Conservation (phyloP, 2,888 invertebrate species). For the Tetranychus truncatus region DNA sequence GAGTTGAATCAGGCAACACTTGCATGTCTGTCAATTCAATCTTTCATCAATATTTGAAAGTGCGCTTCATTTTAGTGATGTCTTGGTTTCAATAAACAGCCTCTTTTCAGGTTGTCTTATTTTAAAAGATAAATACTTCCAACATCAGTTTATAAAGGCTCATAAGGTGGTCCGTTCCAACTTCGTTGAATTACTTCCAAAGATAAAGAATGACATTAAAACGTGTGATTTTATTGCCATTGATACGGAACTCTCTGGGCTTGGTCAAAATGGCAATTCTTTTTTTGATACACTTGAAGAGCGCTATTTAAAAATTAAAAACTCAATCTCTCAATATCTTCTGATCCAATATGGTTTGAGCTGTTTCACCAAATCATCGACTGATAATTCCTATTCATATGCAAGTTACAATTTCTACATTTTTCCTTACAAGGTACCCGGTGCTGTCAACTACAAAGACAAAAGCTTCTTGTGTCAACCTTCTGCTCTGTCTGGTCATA, state of each 20-base stretch:
- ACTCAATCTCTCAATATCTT: conserved; percentile 33
- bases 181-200: conserved; percentile 21
- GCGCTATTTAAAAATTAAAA: conserved; percentile 33
- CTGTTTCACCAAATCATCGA: conserved; percentile 33
- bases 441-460: background rate
- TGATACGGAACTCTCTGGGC: conserved; percentile 66
- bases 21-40: too few relatives aligned
- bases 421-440: conserved; percentile 20
- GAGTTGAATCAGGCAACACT: too few relatives aligned
- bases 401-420: conserved; percentile 23
- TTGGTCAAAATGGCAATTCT: conserved; percentile 10
- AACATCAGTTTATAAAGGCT: too few relatives aligned
- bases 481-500: conserved; percentile 51
- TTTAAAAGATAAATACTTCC: too few relatives aligned
- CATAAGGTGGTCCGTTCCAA: conserved; percentile 21
- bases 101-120: too few relatives aligned
- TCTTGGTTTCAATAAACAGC: too few relatives aligned
- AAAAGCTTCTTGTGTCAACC: conserved; percentile 32
- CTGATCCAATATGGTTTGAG: conserved; percentile 37
- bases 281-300: conserved; percentile 37
- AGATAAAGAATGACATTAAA: conserved; percentile 45
- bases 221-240: conserved; percentile 54
- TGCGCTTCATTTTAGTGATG: too few relatives aligned
- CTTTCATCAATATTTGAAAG: too few relatives aligned
- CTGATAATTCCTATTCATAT: conserved; percentile 26